Evolutionary conservation across 1,140 invertebrate species (phyloP).

Genomic region (Luehdorfia chinensis): DNA sequence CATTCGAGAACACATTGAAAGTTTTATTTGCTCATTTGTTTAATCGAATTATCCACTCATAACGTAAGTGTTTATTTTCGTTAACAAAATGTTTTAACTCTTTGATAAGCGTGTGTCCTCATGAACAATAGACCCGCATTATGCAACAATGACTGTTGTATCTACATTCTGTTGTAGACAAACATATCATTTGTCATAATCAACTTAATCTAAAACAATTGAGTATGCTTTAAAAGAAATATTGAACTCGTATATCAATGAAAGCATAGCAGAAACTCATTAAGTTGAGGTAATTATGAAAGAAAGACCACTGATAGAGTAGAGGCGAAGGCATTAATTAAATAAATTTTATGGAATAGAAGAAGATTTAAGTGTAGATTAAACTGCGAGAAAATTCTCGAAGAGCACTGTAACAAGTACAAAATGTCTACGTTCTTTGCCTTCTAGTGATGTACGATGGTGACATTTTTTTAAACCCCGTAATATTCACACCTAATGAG

Average conservation of each 20-base stretch:
- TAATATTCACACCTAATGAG: too few relatives aligned
- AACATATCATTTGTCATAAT: constrained; percentile 19
- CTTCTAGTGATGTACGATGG: background rate
- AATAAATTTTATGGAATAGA: too few relatives aligned
- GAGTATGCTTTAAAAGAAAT: constrained; percentile 12
- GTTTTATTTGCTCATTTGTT: background rate
- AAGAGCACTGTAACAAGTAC: too few relatives aligned
- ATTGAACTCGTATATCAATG: constrained; percentile 3
- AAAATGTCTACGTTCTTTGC: background rate
- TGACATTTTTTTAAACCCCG: too few relatives aligned
- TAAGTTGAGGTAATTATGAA: background rate
- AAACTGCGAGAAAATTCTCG: too few relatives aligned
- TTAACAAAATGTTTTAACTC: constrained; percentile 13
- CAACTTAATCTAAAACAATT: constrained; percentile 19
- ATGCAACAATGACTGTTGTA: constrained; percentile 8
- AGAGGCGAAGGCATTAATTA: too few relatives aligned
- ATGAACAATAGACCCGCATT: constrained; percentile 15
- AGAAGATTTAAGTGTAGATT: too few relatives aligned
- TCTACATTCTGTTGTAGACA: constrained; percentile 5
- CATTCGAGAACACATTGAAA: too few relatives aligned
- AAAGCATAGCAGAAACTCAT: background rate
- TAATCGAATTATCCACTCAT: background rate
- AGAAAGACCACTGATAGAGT: too few relatives aligned
- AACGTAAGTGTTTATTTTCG: background rate
- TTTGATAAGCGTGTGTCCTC: background rate